Base-by-base conservation (phyloP, 2,797 vertebrate genomes). In the Otus scops region DNA sequence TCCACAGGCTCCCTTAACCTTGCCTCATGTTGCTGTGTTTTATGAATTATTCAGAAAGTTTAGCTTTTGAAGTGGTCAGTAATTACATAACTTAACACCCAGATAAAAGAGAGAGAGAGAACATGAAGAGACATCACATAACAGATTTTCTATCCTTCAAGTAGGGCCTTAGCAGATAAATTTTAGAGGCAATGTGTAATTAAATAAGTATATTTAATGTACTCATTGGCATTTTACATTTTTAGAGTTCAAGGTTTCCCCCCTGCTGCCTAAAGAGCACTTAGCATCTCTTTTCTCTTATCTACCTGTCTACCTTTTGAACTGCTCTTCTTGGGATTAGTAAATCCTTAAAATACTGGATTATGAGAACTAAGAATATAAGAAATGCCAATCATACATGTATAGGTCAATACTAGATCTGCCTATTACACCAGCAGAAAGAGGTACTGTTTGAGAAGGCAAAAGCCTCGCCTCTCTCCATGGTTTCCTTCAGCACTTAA, bases 11-110 rank as follows among this genome's bases (percentile, higher is more conserved):
- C 21, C 43, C 24, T n/a, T 85, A 79, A 88, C 84, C 53, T 75
- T 92, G 43, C 57, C 59, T 92, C 38, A 23, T 84, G 65, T 93
- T 89, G 56, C 78, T 6, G 0, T 61, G 32, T 76, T 74, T 4
- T 41, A 92, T 96, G 88, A 94, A 96, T 96, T 93, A 96, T 96
- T 96, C 91, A 95, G 67, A 60, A 97, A 93, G n/a, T 83, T 94
- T 91, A 77, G 38, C 85, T 93, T 96, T 96, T 95, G 92, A 94
- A 96, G 80, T 93, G 95, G 92, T 76, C 89, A 85, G 73, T 92
- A 92, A 96, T 96, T 96, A 95, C 51, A 69, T 36, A 73, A 92
- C 86, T 95, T 95, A 94, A 78, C 48, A 91, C 41, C 1, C 7
- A 91, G 92, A 87, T 71, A 87, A 93, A 94, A 94, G 45, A 83